phyloP scores from a whole-genome alignment of 2,797 vertebrate genomes.

The Iguana delicatissima region DNA sequence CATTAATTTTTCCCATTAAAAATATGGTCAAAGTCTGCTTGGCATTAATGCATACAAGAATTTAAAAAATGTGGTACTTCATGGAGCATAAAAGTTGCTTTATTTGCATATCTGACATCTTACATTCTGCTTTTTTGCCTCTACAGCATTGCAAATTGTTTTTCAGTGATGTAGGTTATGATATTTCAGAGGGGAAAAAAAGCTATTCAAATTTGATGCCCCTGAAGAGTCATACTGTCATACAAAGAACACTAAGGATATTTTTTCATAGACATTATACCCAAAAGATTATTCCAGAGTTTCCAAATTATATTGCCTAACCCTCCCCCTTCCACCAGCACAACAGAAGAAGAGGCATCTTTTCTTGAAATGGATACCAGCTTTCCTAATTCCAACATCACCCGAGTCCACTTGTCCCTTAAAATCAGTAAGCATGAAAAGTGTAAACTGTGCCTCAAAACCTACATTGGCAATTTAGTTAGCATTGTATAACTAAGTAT shows the following conservation, averaged over 20 bases:
- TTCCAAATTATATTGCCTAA: neutral
- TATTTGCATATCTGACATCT: neutral
- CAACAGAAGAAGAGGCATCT: neutral
- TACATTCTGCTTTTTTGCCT: neutral
- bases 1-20: constrained; percentile 45
- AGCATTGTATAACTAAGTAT: too few relatives aligned
- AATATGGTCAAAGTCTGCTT: neutral
- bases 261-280: neutral
- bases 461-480: too few relatives aligned
- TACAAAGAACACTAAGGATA: neutral
- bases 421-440: neutral
- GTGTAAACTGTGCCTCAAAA: too few relatives aligned
- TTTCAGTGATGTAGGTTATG: neutral
- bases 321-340: neutral
- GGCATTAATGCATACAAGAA: constrained; percentile 22
- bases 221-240: neutral
- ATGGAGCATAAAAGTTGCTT: neutral
- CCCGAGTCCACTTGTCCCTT: too few relatives aligned
- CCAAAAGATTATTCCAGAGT: neutral
- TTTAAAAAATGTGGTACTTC: constrained; percentile 33
- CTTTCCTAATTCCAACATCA: neutral
- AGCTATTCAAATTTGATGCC: neutral
- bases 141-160: neutral
- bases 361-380: neutral
- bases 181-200: neutral